Percentiles rank a stretch among this genome's conserved stretches.
Evolutionary conservation across 2,888 invertebrate species (phyloP).

Genomic region (Nomada fabriciana): DNA sequence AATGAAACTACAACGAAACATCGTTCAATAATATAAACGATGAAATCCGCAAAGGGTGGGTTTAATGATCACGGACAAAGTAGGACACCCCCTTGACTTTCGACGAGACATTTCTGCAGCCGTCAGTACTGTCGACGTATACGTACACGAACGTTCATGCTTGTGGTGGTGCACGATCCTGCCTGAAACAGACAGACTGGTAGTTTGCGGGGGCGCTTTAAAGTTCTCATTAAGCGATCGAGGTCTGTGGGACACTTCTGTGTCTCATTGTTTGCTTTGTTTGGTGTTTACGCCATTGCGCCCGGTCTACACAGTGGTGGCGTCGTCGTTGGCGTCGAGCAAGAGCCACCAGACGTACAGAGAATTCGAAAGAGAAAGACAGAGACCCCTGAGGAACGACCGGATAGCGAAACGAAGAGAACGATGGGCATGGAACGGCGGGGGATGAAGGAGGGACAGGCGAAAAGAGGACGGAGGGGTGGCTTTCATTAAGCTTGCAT

Average conservation of each 20-base stretch:
- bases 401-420: constrained; percentile 29
- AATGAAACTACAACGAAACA: neutral
- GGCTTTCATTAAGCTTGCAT: constrained; percentile 83
- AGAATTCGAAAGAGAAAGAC: constrained; percentile 19
- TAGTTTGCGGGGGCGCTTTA: constrained; percentile 74
- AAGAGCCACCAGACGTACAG: constrained; percentile 25
- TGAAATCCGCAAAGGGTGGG: neutral
- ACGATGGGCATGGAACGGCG: neutral
- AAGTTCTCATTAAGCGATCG: constrained; percentile 82
- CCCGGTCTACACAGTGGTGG: constrained; percentile 43
- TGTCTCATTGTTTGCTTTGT: constrained; percentile 81
- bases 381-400: neutral
- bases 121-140: neutral
- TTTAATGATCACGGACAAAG: neutral
- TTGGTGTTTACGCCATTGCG: constrained; percentile 77
- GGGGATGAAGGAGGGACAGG: neutral
- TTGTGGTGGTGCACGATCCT: constrained; percentile 22
- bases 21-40: neutral
- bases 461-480: constrained; percentile 48
- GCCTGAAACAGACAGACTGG: constrained; percentile 60
- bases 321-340: constrained; percentile 50
- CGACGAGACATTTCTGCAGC: neutral
- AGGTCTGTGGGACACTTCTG: constrained; percentile 80
- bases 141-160: neutral
- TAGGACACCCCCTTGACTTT: neutral